Evolutionary conservation across 2,113 vertebrate genomes (phyloP), one percentile per base, ranked within the genome.

Genomic region (Podarcis cretensis): DNA sequence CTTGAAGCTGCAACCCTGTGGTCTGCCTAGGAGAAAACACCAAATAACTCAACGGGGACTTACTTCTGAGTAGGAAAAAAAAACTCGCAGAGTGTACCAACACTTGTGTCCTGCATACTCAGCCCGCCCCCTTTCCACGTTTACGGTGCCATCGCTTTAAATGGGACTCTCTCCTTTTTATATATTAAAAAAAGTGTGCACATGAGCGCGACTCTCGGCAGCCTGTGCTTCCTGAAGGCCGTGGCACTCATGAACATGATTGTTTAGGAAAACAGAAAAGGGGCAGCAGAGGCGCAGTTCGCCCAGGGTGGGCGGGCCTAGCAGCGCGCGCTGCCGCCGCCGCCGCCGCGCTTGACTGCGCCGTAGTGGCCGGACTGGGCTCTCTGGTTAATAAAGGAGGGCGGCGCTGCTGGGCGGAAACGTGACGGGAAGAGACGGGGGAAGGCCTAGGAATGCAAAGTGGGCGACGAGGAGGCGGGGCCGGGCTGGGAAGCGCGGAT

Each of bases 361-460:
- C 35, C 4, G 14, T 63, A 4, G 14, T 20, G 18, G 65, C 43
- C n/a, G 87, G 74, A 35, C 32, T 57, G 43, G 83, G 6, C 75
- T 63, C 32, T 30, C 32, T 37, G 3, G 12, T 75, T 16, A 37
- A 37, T 63, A 27, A 7, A 57, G 71, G 83, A 63, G 65, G 81
- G 81, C n/a, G 87, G 23, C 21, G 81, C 32, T 35, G 83, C 37
- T 37, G 75, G 90, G 92, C 84, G 93, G 90, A 88, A 89, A 48
- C 9, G 57, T 37, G 76, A 6, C 3, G 43, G 78, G 65, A 54
- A 23, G 4, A 65, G 65, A 2, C 1, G 57, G 69, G 84, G 40
- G 81, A 83, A 76, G 69, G 71, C 66, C 79, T 57, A 35, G 78
- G 74, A 8, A 59, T 59, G 82, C 74, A 59, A 79, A 71, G 66